phyloP scores from a whole-genome alignment of 2,888 invertebrate genomes.

The Rhodophaea formosa region DNA sequence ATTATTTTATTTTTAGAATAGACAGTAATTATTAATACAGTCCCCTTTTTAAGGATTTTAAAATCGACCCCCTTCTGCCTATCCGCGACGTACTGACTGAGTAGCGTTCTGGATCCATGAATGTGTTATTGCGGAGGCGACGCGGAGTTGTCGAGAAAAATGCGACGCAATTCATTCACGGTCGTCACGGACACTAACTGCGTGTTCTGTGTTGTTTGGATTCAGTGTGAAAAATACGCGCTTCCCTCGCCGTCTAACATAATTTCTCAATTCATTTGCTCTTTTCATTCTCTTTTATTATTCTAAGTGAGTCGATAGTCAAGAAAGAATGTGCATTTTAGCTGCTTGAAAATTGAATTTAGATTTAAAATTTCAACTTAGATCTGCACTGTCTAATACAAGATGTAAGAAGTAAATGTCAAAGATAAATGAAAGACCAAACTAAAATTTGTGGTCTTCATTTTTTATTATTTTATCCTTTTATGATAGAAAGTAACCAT shows the following conservation, averaged over 20 bases:
- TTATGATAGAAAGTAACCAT: constrained; percentile 29
- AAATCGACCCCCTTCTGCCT: constrained; percentile 46
- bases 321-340: no score
- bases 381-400: no score
- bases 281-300: background rate
- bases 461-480: no score
- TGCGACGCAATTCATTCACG: constrained; percentile 69
- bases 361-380: no score
- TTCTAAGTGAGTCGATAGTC: background rate
- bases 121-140: constrained; percentile 71
- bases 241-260: constrained; percentile 49
- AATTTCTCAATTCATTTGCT: constrained; percentile 49
- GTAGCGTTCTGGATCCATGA: constrained; percentile 72
- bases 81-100: constrained; percentile 56
- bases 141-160: constrained; percentile 71
- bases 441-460: no score
- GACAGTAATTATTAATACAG: no score
- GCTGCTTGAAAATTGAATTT: no score
- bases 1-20: no score
- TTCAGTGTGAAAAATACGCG: constrained; percentile 64
- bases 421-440: no score
- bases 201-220: constrained; percentile 70
- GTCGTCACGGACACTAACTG: constrained; percentile 76
- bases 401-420: no score
- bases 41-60: constrained; percentile 45